phyloP scores from a whole-genome alignment of 2,888 invertebrate genomes.

The Cheilosia grossa region DNA sequence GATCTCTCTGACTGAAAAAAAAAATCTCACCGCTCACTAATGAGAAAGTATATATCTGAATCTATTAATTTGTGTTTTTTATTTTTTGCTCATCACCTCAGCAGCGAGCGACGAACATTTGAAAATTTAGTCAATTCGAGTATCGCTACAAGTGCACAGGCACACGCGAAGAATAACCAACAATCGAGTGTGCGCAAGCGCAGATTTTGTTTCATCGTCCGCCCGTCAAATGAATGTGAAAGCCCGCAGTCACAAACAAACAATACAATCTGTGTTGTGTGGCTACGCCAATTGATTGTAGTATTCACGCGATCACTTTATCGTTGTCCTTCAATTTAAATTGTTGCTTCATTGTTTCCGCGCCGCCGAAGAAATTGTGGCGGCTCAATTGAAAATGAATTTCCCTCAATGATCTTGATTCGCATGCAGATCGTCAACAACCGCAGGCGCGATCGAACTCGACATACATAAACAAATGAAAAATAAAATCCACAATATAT shows the following conservation, averaged over 20 bases:
- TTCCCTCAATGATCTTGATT: constrained; percentile 49
- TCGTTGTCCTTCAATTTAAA: constrained; percentile 60
- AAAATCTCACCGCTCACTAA: constrained; percentile 57
- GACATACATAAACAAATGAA: constrained; percentile 56
- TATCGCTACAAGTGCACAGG: constrained; percentile 67
- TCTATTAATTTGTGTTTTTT: constrained; percentile 57
- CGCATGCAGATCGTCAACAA: constrained; percentile 42
- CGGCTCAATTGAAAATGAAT: constrained; percentile 39
- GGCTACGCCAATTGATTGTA: constrained; percentile 33
- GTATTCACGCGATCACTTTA: constrained; percentile 23
- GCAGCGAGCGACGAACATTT: constrained; percentile 47
- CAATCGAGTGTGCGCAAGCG: constrained; percentile 53
- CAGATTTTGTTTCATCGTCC: constrained; percentile 20
- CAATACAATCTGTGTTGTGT: constrained; percentile 32
- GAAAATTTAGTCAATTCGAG: constrained; percentile 71
- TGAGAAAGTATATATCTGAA: constrained; percentile 69
- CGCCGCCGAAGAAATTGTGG: background rate
- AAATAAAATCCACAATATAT: constrained; percentile 18
- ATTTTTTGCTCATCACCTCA: constrained; percentile 53
- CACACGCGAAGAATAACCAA: constrained; percentile 27
- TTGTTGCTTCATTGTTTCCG: constrained; percentile 47
- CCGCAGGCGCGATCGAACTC: constrained; percentile 16
- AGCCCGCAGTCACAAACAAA: constrained; percentile 13
- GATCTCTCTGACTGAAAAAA: constrained; percentile 22
- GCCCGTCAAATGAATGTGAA: background rate